Evolutionary conservation across 2,888 invertebrate species (phyloP).

Genomic region (Eupithecia dodoneata): DNA sequence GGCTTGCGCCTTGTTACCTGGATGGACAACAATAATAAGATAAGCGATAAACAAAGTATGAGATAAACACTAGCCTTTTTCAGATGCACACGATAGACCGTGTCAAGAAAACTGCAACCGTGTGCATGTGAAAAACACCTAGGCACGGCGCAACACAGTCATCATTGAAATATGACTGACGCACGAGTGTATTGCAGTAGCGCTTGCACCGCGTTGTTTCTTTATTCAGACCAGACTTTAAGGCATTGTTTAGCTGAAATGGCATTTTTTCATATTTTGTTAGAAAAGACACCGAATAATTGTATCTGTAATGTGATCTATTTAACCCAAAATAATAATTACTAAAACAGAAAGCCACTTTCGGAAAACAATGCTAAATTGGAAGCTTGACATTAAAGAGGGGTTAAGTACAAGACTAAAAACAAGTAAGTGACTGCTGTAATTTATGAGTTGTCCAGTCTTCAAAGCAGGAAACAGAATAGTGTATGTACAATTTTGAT

Average conservation of each 20-base stretch:
- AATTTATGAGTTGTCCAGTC: neutral
- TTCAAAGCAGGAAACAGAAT: neutral
- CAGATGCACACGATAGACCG: neutral
- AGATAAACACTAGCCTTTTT: neutral
- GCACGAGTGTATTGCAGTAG: neutral
- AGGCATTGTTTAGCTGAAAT: neutral
- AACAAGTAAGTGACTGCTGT: neutral
- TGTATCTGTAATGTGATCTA: neutral
- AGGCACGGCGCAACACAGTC: neutral
- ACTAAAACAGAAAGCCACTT: neutral
- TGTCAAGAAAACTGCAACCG: neutral
- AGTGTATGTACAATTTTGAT: neutral
- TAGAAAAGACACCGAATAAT: neutral
- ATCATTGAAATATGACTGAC: neutral
- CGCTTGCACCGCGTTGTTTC: neutral
- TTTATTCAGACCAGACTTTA: neutral
- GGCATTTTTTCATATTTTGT: neutral
- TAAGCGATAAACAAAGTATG: neutral
- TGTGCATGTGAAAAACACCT: neutral
- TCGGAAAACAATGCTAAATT: neutral
- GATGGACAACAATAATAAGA: conserved; percentile 10
- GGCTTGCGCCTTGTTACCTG: conserved; percentile 85
- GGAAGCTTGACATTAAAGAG: neutral
- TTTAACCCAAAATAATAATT: neutral
- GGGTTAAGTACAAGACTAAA: neutral